Conservation (phyloP, 2,113 vertebrate genomes). For the Xyrauchen texanus region DNA sequence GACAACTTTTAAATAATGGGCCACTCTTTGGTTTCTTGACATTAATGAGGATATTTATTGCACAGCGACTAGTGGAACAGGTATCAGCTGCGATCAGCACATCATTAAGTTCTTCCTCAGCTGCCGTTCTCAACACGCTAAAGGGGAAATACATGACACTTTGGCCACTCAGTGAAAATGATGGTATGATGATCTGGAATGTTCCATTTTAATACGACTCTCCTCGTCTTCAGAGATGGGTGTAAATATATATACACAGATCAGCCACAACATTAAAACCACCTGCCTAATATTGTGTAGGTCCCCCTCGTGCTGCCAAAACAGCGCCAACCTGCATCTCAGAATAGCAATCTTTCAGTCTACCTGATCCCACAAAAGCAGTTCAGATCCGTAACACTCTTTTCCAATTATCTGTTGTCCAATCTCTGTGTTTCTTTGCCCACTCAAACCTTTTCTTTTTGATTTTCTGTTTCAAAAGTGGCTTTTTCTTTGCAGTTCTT, state of each 20-base stretch:
- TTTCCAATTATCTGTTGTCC: no score
- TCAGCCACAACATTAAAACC: no score
- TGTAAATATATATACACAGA: slow-evolving; percentile 55
- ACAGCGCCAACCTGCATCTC: no score
- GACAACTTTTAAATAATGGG: slow-evolving; percentile 57
- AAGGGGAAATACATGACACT: slow-evolving; percentile 66
- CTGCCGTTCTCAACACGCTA: slow-evolving; percentile 51
- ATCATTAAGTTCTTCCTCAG: slow-evolving; percentile 63
- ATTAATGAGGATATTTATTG: slow-evolving; percentile 62
- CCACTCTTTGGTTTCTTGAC: slow-evolving; percentile 54
- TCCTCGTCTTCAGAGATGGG: slow-evolving; percentile 55
- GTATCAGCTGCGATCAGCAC: slow-evolving; percentile 57
- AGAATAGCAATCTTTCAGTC: no score
- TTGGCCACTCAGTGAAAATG: slow-evolving; percentile 66
- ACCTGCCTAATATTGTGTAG: no score
- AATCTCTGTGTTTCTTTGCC: no score
- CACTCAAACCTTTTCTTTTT: no score
- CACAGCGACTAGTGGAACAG: slow-evolving; percentile 47
- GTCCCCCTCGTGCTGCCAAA: no score
- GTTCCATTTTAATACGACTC: slow-evolving; percentile 57
- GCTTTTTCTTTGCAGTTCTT: no score
- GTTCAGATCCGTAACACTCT: no score
- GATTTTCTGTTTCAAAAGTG: no score
- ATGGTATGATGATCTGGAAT: slow-evolving; percentile 59
- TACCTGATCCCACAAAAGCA: no score